Conservation (phyloP, 1,140 invertebrate species). For the Notospermus geniculatus region DNA sequence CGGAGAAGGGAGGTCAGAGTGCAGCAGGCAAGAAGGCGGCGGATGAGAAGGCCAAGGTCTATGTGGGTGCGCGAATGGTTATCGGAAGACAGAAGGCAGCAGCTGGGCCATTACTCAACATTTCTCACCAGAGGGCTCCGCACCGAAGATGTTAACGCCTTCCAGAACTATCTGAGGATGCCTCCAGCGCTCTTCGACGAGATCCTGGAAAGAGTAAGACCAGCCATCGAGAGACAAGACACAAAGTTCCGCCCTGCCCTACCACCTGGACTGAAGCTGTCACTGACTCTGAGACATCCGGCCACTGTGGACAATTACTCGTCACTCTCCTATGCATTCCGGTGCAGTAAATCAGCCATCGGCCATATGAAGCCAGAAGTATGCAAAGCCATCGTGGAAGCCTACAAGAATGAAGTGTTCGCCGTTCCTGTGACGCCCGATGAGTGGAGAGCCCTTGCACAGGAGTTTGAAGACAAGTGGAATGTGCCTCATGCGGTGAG, state of each 20-base stretch:
- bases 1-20: too few relatives aligned
- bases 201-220: slow-evolving; percentile 14
- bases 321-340: too few relatives aligned
- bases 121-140: slow-evolving; percentile 11
- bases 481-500: slow-evolving; percentile 28
- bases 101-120: slow-evolving; percentile 11
- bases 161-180: slow-evolving; percentile 23
- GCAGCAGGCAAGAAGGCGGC: too few relatives aligned
- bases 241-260: slow-evolving; percentile 15
- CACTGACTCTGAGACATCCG: too few relatives aligned
- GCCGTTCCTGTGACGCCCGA: too few relatives aligned
- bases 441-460: too few relatives aligned
- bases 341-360: too few relatives aligned
- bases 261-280: slow-evolving; percentile 22
- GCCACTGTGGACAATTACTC: too few relatives aligned
- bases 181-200: slow-evolving; percentile 24
- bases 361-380: too few relatives aligned
- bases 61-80: slow-evolving; percentile 14
- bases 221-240: slow-evolving; percentile 16
- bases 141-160: slow-evolving; percentile 13
- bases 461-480: too few relatives aligned
- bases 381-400: too few relatives aligned
- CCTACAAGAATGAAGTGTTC: too few relatives aligned
- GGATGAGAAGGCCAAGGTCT: slow-evolving; percentile 12
- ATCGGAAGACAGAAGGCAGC: slow-evolving; percentile 13